Evolutionary conservation across 2,888 invertebrate species (phyloP).

Genomic region (Acanthosoma haemorrhoidale): DNA sequence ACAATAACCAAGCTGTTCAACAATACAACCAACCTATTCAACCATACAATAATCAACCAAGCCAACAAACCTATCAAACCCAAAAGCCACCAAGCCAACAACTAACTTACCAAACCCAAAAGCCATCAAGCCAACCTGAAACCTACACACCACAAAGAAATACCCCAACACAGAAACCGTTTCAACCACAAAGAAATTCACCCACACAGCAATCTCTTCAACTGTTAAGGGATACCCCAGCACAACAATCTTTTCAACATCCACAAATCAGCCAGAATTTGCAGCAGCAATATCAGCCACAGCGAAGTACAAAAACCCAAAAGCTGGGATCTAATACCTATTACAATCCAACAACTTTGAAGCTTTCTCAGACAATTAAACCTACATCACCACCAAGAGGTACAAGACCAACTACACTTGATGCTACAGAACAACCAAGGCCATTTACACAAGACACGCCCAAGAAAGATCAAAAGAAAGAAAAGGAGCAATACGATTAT

Average conservation of each 20-base stretch:
- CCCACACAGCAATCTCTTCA: too few relatives aligned
- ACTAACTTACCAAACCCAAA: conserved; percentile 47
- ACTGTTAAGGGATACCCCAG: conserved; percentile 15
- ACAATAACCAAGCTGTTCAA: conserved; percentile 16
- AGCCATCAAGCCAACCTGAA: too few relatives aligned
- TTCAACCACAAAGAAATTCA: too few relatives aligned
- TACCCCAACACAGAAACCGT: too few relatives aligned
- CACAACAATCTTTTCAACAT: conserved; percentile 16
- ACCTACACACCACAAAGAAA: too few relatives aligned
- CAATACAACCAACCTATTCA: conserved; percentile 23
- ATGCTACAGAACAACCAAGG: conserved; percentile 46
- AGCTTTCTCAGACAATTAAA: conserved; percentile 24
- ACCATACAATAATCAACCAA: too few relatives aligned
- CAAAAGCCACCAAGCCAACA: conserved; percentile 22
- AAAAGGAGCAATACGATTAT: conserved; percentile 68
- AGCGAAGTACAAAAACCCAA: conserved; percentile 23
- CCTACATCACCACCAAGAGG: conserved; percentile 11
- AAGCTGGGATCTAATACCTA: conserved; percentile 29
- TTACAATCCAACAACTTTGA: conserved; percentile 36
- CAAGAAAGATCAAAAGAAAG: conserved; percentile 29
- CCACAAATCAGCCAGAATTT: not conserved
- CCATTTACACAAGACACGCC: conserved; percentile 43
- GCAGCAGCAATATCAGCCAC: conserved; percentile 32
- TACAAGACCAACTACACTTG: conserved; percentile 44
- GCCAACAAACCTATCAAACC: conserved; percentile 16